These are phyloP conservation scores for Steinernema scapterisci DNA, from an alignment of 2,888 invertebrate species.

Conservation along the genomic window DNA sequence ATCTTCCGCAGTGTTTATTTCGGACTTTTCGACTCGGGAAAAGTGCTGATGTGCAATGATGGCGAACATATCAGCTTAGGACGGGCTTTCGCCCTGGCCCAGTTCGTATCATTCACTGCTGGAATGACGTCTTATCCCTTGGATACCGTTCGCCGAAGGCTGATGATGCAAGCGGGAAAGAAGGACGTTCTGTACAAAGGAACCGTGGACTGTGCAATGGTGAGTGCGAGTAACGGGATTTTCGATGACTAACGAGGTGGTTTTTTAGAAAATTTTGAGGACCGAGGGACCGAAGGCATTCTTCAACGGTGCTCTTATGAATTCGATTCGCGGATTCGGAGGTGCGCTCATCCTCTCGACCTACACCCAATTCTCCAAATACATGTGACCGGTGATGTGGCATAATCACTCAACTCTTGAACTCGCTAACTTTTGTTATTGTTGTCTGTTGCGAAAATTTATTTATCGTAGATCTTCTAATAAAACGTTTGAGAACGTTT, in stretches of 20 bases:
- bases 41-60: constrained; percentile 70
- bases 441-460: constrained; percentile 5
- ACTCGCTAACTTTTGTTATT: neutral
- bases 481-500: no score
- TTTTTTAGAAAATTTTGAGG: constrained; percentile 45
- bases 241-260: neutral
- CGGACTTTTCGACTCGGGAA: constrained; percentile 63
- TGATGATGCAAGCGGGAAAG: constrained; percentile 96
- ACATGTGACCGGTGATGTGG: constrained; percentile 46
- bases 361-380: constrained; percentile 85
- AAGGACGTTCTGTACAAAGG: constrained; percentile 46
- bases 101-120: constrained; percentile 43
- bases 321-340: constrained; percentile 88
- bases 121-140: constrained; percentile 84
- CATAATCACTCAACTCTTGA: constrained; percentile 5
- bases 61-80: constrained; percentile 88
- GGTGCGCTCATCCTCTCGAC: constrained; percentile 89
- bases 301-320: constrained; percentile 85
- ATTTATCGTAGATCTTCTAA: neutral
- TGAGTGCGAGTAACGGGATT: constrained; percentile 28
- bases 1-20: constrained; percentile 81
- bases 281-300: constrained; percentile 33
- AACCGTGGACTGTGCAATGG: constrained; percentile 57
- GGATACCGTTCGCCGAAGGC: constrained; percentile 90
- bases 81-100: constrained; percentile 82